Percentiles rank a stretch among this genome's conserved stretches.
Evolutionary conservation across 2,113 vertebrate species (phyloP).

Genomic region (Caretta caretta): DNA sequence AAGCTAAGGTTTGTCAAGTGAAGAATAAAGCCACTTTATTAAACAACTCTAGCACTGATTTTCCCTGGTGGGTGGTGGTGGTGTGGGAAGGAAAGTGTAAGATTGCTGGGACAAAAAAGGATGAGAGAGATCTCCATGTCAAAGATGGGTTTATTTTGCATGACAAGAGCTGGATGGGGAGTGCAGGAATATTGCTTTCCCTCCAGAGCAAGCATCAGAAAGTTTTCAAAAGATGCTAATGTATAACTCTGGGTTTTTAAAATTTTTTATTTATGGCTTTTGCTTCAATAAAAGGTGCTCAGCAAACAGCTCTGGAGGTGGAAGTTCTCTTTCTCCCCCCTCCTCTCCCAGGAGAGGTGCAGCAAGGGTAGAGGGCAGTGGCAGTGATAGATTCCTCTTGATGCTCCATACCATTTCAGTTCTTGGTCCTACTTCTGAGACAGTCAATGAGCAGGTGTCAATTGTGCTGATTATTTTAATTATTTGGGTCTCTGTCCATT

Average conservation of each 20-base stretch:
- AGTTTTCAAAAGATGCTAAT: background rate
- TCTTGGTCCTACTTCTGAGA: background rate
- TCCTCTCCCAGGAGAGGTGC: background rate
- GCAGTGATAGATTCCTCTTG: background rate
- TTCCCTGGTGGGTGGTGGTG: background rate
- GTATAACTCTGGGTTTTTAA: background rate
- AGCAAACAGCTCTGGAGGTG: background rate
- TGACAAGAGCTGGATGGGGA: background rate
- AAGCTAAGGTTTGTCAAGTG: slow-evolving; percentile 28
- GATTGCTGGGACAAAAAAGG: background rate
- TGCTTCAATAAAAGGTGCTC: background rate
- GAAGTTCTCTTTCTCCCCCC: background rate
- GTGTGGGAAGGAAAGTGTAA: background rate
- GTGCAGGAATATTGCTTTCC: background rate
- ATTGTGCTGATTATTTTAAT: background rate
- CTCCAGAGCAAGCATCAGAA: background rate
- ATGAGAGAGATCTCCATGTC: background rate
- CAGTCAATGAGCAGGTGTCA: background rate
- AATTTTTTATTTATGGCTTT: background rate
- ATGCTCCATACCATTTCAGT: background rate
- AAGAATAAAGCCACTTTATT: slow-evolving; percentile 40
- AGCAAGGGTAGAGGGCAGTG: background rate
- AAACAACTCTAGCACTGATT: background rate
- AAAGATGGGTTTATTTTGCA: background rate
- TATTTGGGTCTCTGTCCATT: background rate